Evolutionary conservation across 2,888 invertebrate genomes (phyloP), one percentile per base, ranked within the genome.

Genomic region (Emmelina monodactyla): DNA sequence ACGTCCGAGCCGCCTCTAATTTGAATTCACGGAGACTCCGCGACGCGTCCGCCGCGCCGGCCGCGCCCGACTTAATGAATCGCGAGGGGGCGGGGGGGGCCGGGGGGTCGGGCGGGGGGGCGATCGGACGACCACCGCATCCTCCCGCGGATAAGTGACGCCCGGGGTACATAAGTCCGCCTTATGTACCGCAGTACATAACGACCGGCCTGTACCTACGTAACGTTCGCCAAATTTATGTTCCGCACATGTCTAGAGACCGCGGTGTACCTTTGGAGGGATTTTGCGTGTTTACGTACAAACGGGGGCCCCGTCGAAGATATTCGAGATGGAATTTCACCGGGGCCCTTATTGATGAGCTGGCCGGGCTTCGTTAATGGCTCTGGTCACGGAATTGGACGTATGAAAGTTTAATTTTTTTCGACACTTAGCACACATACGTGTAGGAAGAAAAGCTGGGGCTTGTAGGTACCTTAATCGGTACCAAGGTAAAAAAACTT

Each of bases 21-120:
- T 76, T 76, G 79, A 75, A 78, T 80, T 80, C 75, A 78, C 78
- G 72, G 76, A 78, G 76, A 73, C 79, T 75, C 73, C 76, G 79
- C 73, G 78, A 72, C 76, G 68, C 73, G 72, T 72, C 75, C 69
- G 72, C 76, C 75, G 71, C 73, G 70, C 63, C 68, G 72, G 72
- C 73, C 75, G 76, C 78, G 75, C 76, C 78, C 78, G 78, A 73
- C 78, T 78, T 79, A 79, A 79, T 78, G 78, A 79, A 73, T 67
- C 68, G 67, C 67, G 70, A 62, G 64, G 68, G 66, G 65, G 57
- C 44, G 54, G 58, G 53, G 55, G 63, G 49, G 55, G 54, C 48
- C 51, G 54, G 46, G 41, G 52, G 58, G 55, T 57, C 54, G 57
- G 47, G 50, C 52, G 41, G 50, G 68, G 70, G 68, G 69, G 66